These are phyloP conservation scores for Threskiornis aethiopicus DNA, from an alignment of 2,797 vertebrate genomes.

Conservation along the genomic window DNA sequence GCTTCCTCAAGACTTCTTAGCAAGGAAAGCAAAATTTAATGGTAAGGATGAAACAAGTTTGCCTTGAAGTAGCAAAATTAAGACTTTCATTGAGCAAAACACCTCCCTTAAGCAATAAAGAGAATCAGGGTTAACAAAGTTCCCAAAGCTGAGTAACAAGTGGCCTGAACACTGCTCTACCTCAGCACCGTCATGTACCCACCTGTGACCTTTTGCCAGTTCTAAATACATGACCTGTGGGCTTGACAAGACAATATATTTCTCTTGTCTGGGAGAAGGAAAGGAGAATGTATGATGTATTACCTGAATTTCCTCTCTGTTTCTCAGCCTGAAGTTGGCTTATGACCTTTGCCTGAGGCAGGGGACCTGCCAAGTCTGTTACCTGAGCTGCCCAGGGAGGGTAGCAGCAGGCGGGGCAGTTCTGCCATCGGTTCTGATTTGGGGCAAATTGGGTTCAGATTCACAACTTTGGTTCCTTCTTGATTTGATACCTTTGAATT, in stretches of 20 bases:
- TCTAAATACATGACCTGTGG: background rate
- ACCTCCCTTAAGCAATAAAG: background rate
- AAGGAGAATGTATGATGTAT: background rate
- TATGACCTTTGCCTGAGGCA: background rate
- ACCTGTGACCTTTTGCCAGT: background rate
- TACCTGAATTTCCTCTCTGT: background rate
- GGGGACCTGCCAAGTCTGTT: background rate
- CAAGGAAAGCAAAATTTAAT: background rate
- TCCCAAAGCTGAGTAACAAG: background rate
- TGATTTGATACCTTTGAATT: background rate
- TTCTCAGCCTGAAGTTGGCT: background rate
- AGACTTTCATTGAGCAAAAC: background rate
- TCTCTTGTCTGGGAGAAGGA: background rate
- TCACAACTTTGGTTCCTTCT: background rate
- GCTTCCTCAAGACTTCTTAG: background rate
- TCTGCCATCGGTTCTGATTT: background rate
- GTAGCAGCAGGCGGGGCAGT: rapidly evolving
- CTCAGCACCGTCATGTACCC: background rate
- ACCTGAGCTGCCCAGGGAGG: background rate
- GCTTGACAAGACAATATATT: background rate
- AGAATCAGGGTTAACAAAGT: background rate
- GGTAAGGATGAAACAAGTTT: background rate
- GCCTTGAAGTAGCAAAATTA: background rate
- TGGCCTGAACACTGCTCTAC: background rate
- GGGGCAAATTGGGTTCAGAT: background rate